Base-by-base conservation (phyloP, 1,140 invertebrate genomes). In the Brachionus manjavacas region DNA sequence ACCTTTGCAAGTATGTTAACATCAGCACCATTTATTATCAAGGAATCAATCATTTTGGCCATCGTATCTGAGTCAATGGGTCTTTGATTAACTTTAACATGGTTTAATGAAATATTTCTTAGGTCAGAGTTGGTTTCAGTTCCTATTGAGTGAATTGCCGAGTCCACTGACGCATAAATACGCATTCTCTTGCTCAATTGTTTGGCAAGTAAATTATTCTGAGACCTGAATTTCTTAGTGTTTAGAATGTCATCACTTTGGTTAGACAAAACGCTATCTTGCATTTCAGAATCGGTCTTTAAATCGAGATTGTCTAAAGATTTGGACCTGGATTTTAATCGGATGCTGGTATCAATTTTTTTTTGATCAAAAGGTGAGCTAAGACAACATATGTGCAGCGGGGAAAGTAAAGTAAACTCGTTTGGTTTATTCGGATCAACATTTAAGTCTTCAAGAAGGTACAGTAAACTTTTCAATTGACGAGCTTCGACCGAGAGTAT, bases 11-110 rank as follows among this genome's bases (percentile, higher is more conserved):
- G n/a, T 3, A n/a, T 41, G 39, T 81, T 64, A 16, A 81, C 20
- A 64, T 81, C 64, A 68, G 79, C 79, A 3, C 79, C 79, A 23
- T 81, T 81, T 46, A 16, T 23, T 4, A 81, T 68, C n/a, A 81
- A 68, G 12, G 60, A 68, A 12, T 81, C 39, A 25, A 81, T 14
- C 79, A 81, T 81, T 81, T 41, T 41, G 14, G 20, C 25, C 31
- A 81, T 43, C 28, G 39, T 64, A 2, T 64, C 79, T 28, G 49
- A 23, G n/a, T 81, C 23, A 4, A 81, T 46, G 2, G 52, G 79
- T 23, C 9, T 25, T 68, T 81, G 79, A 28, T 76, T 76, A 3
- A 49, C 43, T 76, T 49, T 76, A 28, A 76, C 72, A 49, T 49
- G 23, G 20, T 20, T 76, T 20, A 41, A n/a, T 16, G 35, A 41